phyloP scores from a whole-genome alignment of 2,888 invertebrate genomes.

The Clanis bilineata region DNA sequence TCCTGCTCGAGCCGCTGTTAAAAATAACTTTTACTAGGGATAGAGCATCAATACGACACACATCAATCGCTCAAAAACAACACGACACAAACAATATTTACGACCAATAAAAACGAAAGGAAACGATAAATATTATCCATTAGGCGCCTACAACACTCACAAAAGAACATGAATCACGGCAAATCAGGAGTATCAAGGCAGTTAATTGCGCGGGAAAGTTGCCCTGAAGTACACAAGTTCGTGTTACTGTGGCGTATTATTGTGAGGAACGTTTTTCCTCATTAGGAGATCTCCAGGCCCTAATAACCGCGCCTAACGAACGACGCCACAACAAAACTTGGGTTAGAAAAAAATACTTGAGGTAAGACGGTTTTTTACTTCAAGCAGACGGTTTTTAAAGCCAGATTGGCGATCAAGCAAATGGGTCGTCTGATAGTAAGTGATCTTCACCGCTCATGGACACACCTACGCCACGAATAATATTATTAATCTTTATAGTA shows the following conservation, averaged over 20 bases:
- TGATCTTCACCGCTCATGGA: too few relatives aligned
- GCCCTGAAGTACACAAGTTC: constrained; percentile 48
- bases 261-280: constrained; percentile 61
- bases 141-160: constrained; percentile 30
- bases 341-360: constrained; percentile 23
- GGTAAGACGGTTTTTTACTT: not conserved
- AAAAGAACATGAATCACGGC: constrained; percentile 40
- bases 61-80: not conserved
- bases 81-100: constrained; percentile 19
- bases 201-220: constrained; percentile 60
- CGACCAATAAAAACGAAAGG: constrained; percentile 20
- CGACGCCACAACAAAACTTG: constrained; percentile 35
- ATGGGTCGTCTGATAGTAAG: too few relatives aligned
- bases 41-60: too few relatives aligned
- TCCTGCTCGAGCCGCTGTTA: too few relatives aligned
- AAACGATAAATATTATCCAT: constrained; percentile 33
- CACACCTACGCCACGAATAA: too few relatives aligned
- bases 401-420: too few relatives aligned
- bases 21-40: too few relatives aligned
- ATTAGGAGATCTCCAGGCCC: constrained; percentile 49
- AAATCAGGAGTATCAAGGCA: constrained; percentile 51
- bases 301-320: constrained; percentile 56
- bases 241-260: constrained; percentile 46
- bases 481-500: too few relatives aligned
- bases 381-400: not conserved